Percentiles rank a stretch among this genome's conserved stretches.
Conservation (phyloP, 2,113 vertebrate genomes). For the Ophiodon elongatus region DNA sequence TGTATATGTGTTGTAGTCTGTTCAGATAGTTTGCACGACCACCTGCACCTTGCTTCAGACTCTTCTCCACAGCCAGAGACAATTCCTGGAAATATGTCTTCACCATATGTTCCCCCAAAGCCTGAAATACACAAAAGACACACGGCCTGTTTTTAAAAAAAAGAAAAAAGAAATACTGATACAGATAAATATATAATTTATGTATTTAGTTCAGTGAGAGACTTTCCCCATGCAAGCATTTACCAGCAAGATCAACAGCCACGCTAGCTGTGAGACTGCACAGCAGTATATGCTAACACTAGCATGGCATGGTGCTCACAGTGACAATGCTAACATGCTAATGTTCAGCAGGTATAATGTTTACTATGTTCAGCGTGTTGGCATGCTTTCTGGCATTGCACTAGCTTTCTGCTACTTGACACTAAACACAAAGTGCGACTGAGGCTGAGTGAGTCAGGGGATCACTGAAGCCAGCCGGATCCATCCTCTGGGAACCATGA, state of each 20-base stretch:
- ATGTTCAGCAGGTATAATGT: background rate
- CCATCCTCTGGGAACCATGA: background rate
- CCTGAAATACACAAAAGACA: conserved; percentile 70
- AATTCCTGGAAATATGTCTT: conserved; percentile 82
- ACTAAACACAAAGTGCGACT: background rate
- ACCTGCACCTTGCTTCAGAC: conserved; percentile 33
- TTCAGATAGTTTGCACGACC: conserved; percentile 45
- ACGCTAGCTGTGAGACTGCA: background rate
- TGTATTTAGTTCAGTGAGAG: background rate
- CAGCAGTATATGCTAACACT: background rate
- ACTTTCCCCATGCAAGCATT: background rate
- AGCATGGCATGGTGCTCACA: background rate
- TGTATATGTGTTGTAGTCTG: conserved; percentile 65
- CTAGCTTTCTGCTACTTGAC: background rate
- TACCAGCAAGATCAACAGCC: background rate
- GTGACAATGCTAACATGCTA: too few species aligned
- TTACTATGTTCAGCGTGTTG: background rate
- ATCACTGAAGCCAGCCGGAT: background rate
- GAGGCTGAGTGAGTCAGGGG: background rate
- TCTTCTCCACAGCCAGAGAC: conserved; percentile 58
- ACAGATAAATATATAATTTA: background rate
- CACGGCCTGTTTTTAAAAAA: background rate
- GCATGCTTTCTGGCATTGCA: background rate
- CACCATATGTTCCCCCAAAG: conserved; percentile 51
- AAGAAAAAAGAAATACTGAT: background rate